phyloP scores from a whole-genome alignment of 1,140 invertebrate genomes.

The Tetramorium alpestre region DNA sequence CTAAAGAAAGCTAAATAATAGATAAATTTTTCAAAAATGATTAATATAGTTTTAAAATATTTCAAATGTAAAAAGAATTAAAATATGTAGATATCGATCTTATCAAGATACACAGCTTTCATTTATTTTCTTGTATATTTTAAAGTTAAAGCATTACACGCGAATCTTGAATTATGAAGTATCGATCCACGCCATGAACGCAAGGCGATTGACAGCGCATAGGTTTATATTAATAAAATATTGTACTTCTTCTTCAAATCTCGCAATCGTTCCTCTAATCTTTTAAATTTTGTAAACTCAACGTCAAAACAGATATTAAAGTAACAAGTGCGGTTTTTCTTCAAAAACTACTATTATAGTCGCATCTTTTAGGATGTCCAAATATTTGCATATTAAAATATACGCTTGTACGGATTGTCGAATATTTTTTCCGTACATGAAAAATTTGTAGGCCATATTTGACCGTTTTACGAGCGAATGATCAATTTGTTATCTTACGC shows the following conservation, averaged over 20 bases:
- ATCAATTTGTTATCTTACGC: background rate
- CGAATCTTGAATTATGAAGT: slow-evolving; percentile 12
- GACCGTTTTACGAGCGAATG: background rate
- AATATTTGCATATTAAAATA: background rate
- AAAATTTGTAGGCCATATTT: background rate
- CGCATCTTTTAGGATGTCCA: background rate
- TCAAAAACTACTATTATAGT: background rate
- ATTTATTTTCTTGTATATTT: slow-evolving; percentile 18
- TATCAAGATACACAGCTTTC: background rate
- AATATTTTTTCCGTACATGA: background rate
- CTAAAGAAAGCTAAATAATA: background rate
- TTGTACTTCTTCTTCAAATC: background rate
- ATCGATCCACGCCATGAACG: slow-evolving; percentile 8
- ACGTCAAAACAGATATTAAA: background rate
- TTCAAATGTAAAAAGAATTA: background rate
- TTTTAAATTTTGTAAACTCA: background rate
- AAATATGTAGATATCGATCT: background rate
- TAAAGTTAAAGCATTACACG: slow-evolving; percentile 13
- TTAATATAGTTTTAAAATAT: slow-evolving; percentile 19
- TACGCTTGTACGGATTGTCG: background rate
- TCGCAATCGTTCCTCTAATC: background rate
- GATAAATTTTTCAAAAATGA: slow-evolving; percentile 1
- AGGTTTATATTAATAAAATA: slow-evolving; percentile 25
- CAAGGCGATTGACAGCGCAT: background rate
- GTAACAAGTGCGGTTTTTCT: background rate